A percentile compares a stretch with the other conserved stretches of the same genome.
Evolutionary conservation across 2,888 invertebrate species (phyloP).

Genomic region (Acrobasis repandana): DNA sequence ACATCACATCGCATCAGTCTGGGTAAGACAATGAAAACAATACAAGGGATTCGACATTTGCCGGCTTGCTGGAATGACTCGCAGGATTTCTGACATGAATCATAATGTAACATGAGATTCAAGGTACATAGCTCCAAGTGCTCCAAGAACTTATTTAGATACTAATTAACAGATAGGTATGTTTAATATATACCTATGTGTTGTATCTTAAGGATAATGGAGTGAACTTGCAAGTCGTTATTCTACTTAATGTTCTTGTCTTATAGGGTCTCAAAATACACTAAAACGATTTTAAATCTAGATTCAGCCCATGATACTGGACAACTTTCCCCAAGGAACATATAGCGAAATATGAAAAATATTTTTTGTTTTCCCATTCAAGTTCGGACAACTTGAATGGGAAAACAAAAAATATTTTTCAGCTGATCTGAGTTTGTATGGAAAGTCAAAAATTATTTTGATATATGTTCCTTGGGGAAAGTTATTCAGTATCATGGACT

Average conservation of each 20-base stretch:
- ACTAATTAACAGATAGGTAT: constrained; percentile 23
- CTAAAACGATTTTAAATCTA: too few relatives aligned
- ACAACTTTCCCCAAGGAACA: too few relatives aligned
- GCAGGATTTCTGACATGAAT: constrained; percentile 61
- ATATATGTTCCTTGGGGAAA: too few relatives aligned
- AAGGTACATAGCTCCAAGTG: constrained; percentile 54
- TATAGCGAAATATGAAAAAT: too few relatives aligned
- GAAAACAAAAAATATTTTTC: too few relatives aligned
- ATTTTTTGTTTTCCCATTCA: too few relatives aligned
- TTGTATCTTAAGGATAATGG: neutral
- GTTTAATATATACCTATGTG: neutral
- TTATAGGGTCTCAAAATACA: too few relatives aligned
- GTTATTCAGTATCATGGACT: too few relatives aligned
- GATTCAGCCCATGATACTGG: too few relatives aligned
- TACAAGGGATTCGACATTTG: constrained; percentile 71
- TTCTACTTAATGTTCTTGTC: neutral
- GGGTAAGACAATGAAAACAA: constrained; percentile 72
- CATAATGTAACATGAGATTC: constrained; percentile 62
- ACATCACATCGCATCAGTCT: constrained; percentile 59
- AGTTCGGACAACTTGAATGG: too few relatives aligned
- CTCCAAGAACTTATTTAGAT: constrained; percentile 36
- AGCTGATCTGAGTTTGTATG: too few relatives aligned
- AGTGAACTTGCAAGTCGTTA: neutral
- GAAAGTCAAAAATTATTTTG: too few relatives aligned
- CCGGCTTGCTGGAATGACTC: constrained; percentile 68